Evolutionary conservation across 2,113 vertebrate genomes (phyloP), one percentile per base, ranked within the genome.

Genomic region (Lonchura striata): DNA sequence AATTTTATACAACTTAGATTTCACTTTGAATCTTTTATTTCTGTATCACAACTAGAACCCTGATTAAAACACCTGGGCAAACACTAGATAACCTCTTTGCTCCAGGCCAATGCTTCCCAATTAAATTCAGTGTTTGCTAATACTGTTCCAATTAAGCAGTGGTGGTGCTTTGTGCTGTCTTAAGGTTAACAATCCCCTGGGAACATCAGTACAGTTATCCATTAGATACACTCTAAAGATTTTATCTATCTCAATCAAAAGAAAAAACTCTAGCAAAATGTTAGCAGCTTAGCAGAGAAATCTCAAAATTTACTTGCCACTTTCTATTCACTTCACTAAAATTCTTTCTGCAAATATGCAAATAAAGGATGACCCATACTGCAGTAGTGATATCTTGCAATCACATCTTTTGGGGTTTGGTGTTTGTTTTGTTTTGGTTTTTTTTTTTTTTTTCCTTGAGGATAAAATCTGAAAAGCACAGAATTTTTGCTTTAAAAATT

Each of bases 51-150:
- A 23, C 19, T 31, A 65, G 41, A 69, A 37, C 28, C n/a, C 25
- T 61, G 42, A 84, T 71, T 77, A 49, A 72, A 83, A 69, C 66
- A 81, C 72, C 47, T 86, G 59, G 31, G 50, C 69, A 95, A 94
- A 92, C 18, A 78, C 4, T 52, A 56, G 52, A 75, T 85, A 93
- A 91, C 52, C 61, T 59, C 70, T 94, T 76, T 65, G 56, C 49
- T 91, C 19, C 28, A 50, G 52, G 24, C 17, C 75, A 89, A 12
- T 86, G 33, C 22, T 92, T 86, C 52, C 33, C 47, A 84, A 84
- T 94, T 87, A 95, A 84, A 85, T 85, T 46, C 21, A 69, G 2
- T 90, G 28, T 90, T 96, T 90, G 52, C 52, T 93, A 90, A 94
- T 79, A 54, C 39, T 66, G 18, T 65, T 89, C 68, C 50, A 94